These are phyloP conservation scores for Hirtodrosophila confusa DNA, from an alignment of 2,888 invertebrate species.

Conservation along the genomic window DNA sequence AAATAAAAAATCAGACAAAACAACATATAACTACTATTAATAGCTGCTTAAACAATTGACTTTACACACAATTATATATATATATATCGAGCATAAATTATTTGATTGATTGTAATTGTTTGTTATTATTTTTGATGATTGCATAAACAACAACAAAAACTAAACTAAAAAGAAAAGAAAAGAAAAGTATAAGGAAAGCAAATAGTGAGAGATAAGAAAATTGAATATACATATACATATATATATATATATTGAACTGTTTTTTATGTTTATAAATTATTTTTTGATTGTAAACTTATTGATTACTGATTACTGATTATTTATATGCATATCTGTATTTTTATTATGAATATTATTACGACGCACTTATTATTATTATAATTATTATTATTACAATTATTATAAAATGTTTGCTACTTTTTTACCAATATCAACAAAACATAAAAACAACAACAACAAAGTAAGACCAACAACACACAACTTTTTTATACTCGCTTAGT, in stretches of 20 bases:
- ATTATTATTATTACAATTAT: constrained; percentile 48
- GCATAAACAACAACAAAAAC: constrained; percentile 35
- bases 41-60: constrained; percentile 29
- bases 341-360: constrained; percentile 24
- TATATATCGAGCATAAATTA: constrained; percentile 51
- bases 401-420: constrained; percentile 69
- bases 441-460: constrained; percentile 21
- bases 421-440: constrained; percentile 50
- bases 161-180: constrained; percentile 13
- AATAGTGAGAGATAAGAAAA: constrained; percentile 4
- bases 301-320: constrained; percentile 74
- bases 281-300: constrained; percentile 64
- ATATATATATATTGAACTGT: constrained; percentile 70
- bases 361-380: constrained; percentile 1
- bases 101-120: constrained; percentile 67
- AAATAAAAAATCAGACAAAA: constrained; percentile 20
- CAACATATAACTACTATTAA: too few species aligned
- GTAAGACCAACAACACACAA: constrained; percentile 53
- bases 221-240: constrained; percentile 43
- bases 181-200: background rate
- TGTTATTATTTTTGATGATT: constrained; percentile 69
- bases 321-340: constrained; percentile 62
- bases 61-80: constrained; percentile 11
- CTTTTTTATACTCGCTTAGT: constrained; percentile 77
- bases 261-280: constrained; percentile 79